A percentile compares a stretch with the other conserved stretches of the same genome.
Evolutionary conservation across 1,140 invertebrate genomes (phyloP).

Genomic region (Pseudobourletiella spinata): DNA sequence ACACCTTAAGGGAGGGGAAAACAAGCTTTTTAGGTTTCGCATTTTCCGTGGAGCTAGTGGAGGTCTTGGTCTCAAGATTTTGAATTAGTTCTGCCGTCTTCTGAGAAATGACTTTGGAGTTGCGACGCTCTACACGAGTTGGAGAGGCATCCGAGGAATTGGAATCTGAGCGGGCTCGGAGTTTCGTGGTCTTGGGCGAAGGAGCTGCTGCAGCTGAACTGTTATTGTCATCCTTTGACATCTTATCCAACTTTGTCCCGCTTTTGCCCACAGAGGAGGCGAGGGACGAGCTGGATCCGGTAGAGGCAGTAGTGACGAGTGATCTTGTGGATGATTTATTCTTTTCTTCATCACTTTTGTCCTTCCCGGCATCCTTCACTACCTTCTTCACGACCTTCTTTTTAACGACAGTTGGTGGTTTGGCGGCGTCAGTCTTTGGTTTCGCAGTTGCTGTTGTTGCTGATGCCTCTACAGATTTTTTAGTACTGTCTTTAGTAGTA

Average conservation of each 20-base stretch:
- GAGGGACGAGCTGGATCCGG: background rate
- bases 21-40: constrained; percentile 31
- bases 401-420: constrained; percentile 22
- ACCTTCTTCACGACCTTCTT: constrained; percentile 20
- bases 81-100: constrained; percentile 36
- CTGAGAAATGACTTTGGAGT: constrained; percentile 34
- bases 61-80: constrained; percentile 34
- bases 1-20: constrained; percentile 37
- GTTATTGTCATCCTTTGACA: background rate
- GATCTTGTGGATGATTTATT: constrained; percentile 17
- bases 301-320: background rate
- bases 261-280: constrained; percentile 4
- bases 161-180: constrained; percentile 12
- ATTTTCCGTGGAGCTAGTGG: constrained; percentile 12
- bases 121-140: constrained; percentile 31
- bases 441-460: background rate
- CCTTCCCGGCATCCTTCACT: background rate
- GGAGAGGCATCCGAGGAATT: constrained; percentile 38
- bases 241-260: constrained; percentile 1
- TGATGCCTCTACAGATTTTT: constrained; percentile 34
- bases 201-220: background rate
- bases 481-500: too few species aligned
- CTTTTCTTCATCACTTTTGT: constrained; percentile 8
- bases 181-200: constrained; percentile 11
- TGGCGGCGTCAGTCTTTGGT: background rate